Conservation (phyloP, 2,113 vertebrate species). For the Tenrec ecaudatus region DNA sequence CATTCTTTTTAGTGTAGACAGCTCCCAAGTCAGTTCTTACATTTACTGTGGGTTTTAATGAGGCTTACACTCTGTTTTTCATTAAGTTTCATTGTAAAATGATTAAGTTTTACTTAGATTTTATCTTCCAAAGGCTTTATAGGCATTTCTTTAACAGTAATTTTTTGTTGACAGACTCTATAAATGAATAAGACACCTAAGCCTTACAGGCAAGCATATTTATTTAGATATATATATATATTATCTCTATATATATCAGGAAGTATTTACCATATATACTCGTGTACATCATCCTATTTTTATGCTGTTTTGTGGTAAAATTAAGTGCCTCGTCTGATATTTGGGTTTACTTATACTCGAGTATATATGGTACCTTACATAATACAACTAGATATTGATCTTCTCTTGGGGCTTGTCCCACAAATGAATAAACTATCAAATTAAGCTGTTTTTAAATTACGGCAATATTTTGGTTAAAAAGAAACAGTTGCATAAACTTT, state of each 20-base stretch:
- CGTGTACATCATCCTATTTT: too few relatives aligned
- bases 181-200: conserved; percentile 38
- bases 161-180: conserved; percentile 49
- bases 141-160: conserved; percentile 39
- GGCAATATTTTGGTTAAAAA: conserved; percentile 55
- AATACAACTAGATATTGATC: conserved; percentile 14
- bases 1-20: conserved; percentile 18
- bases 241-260: too few relatives aligned
- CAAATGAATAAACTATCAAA: conserved; percentile 54
- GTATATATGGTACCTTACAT: neutral
- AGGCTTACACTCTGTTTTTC: conserved; percentile 10
- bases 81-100: conserved; percentile 47
- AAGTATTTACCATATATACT: too few relatives aligned
- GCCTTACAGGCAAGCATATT: conserved; percentile 16
- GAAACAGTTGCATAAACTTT: conserved; percentile 18
- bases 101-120: conserved; percentile 48
- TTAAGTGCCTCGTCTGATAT: too few relatives aligned
- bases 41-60: neutral
- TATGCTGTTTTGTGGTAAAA: too few relatives aligned
- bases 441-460: conserved; percentile 17
- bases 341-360: too few relatives aligned
- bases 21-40: neutral
- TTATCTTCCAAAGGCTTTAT: conserved; percentile 53
- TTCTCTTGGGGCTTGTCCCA: conserved; percentile 29
- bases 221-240: too few relatives aligned